Evolutionary conservation across 2,888 invertebrate species (phyloP).

Genomic region (Diarsia mendica): DNA sequence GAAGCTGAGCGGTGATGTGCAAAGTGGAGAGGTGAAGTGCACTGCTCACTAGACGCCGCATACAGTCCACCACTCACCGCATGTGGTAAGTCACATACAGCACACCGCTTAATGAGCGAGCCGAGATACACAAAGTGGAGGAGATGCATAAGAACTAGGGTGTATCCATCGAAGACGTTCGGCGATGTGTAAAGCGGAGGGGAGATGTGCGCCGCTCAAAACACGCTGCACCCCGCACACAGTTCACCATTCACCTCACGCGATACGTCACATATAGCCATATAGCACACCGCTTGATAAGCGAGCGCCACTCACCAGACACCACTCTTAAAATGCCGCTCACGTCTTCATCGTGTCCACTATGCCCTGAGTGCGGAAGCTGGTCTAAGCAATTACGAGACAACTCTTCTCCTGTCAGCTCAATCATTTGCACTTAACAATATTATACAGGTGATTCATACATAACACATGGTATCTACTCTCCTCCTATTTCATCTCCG

Average conservation of each 20-base stretch:
- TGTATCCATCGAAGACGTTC: too few relatives aligned
- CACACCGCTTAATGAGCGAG: too few relatives aligned
- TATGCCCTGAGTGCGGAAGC: neutral
- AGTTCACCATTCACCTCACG: too few relatives aligned
- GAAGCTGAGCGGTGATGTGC: too few relatives aligned
- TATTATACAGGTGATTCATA: neutral
- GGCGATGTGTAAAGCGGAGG: neutral
- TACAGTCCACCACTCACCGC: too few relatives aligned
- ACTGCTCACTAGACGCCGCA: too few relatives aligned
- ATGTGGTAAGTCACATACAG: too few relatives aligned
- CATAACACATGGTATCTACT: neutral
- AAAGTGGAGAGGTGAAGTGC: neutral
- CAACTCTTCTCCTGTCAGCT: neutral
- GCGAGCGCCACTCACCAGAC: neutral
- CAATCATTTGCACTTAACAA: neutral
- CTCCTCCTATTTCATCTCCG: neutral
- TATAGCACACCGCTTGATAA: too few relatives aligned
- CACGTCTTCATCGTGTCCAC: neutral
- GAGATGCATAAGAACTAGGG: neutral
- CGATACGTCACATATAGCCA: too few relatives aligned
- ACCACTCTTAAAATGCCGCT: neutral
- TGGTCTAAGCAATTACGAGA: neutral
- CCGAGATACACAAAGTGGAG: neutral
- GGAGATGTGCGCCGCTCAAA: neutral
- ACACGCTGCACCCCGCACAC: too few relatives aligned